These are phyloP conservation scores for Leptodactylus fuscus DNA, from an alignment of 2,113 vertebrate genomes.

Conservation along the genomic window DNA sequence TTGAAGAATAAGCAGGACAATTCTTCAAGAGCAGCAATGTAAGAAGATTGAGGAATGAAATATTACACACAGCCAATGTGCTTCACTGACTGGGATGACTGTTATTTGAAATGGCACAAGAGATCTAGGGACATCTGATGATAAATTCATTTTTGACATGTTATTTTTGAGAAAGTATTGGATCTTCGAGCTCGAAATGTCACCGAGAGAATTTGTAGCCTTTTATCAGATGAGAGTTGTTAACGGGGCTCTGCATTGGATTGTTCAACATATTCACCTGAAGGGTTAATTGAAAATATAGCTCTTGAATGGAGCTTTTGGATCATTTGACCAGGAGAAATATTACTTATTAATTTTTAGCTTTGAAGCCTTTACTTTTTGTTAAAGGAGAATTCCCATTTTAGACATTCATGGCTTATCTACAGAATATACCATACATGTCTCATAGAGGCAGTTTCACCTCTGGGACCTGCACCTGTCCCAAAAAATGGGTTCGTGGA, in stretches of 20 bases:
- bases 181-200: constrained; percentile 29
- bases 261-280: not conserved
- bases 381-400: too few species aligned
- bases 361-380: not conserved
- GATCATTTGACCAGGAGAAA: not conserved
- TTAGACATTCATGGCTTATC: too few species aligned
- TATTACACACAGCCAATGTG: constrained; percentile 36
- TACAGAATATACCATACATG: too few species aligned
- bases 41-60: constrained; percentile 47
- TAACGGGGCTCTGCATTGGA: not conserved
- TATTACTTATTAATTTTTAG: not conserved
- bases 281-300: not conserved
- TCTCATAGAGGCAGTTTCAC: too few species aligned
- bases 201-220: not conserved
- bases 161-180: constrained; percentile 37
- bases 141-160: constrained; percentile 50
- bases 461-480: too few species aligned
- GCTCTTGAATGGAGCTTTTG: not conserved
- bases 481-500: too few species aligned
- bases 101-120: constrained; percentile 35
- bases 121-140: constrained; percentile 22
- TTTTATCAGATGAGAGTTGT: not conserved
- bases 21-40: constrained; percentile 46
- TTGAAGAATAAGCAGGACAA: constrained; percentile 38
- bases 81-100: constrained; percentile 31